A percentile compares a stretch with the other conserved stretches of the same genome.
Evolutionary conservation across 2,113 vertebrate species (phyloP).

Genomic region (Syngnathoides biaculeatus): DNA sequence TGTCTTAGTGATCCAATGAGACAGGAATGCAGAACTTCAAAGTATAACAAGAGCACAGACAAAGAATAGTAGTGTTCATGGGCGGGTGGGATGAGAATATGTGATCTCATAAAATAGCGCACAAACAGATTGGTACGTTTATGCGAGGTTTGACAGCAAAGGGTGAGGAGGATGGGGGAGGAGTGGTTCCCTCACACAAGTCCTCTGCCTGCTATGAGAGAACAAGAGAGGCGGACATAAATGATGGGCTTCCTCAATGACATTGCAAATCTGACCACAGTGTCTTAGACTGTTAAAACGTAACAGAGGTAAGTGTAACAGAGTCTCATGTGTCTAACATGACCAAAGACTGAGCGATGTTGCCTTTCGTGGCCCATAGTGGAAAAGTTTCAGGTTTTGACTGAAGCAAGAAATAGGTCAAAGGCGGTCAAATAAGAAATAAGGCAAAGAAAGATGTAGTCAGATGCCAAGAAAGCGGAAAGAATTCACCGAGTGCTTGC

Average conservation of each 20-base stretch:
- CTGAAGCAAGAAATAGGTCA: conserved; percentile 40
- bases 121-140: conserved; percentile 61
- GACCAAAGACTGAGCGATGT: conserved; percentile 30
- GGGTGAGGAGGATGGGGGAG: conserved; percentile 39
- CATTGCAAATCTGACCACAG: conserved; percentile 30
- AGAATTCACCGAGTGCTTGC: conserved; percentile 67
- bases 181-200: conserved; percentile 47
- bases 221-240: conserved; percentile 41
- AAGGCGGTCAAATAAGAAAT: conserved; percentile 7
- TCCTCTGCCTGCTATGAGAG: conserved; percentile 29
- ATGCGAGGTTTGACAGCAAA: conserved; percentile 38
- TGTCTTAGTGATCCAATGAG: conserved; percentile 63
- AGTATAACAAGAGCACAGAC: conserved; percentile 55
- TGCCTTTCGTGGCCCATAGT: conserved; percentile 32
- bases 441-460: conserved; percentile 40
- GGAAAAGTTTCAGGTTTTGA: conserved; percentile 50
- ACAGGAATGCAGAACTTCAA: conserved; percentile 74
- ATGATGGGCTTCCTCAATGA: conserved; percentile 54
- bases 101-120: conserved; percentile 69
- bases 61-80: conserved; percentile 62
- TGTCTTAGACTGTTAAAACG: conserved; percentile 56
- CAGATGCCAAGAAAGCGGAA: conserved; percentile 66
- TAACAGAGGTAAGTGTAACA: conserved; percentile 25
- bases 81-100: conserved; percentile 49
- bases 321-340: conserved; percentile 23